Evolutionary conservation across 2,113 vertebrate species (phyloP).

Genomic region (Indicator maculatus): DNA sequence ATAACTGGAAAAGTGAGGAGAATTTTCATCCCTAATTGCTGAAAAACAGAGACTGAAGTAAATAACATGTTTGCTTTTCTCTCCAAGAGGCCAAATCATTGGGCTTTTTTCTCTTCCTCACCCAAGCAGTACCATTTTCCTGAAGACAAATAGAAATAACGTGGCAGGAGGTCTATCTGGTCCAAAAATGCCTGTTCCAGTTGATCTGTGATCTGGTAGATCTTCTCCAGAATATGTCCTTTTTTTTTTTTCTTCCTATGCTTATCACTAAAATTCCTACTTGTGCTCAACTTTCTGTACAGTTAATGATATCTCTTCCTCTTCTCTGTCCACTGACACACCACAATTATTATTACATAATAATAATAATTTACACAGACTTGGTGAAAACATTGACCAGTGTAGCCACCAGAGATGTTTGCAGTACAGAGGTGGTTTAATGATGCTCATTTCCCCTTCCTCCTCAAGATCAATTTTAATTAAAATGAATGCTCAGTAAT

Average conservation of each 20-base stretch:
- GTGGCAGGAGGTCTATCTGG: not conserved
- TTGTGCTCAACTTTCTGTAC: not conserved
- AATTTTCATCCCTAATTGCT: not conserved
- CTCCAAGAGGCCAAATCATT: not conserved
- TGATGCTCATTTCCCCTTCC: not conserved
- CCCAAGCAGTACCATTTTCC: not conserved
- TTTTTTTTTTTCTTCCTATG: not conserved
- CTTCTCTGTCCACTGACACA: not conserved
- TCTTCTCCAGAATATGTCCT: not conserved
- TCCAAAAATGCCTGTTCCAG: not conserved
- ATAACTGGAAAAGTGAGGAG: not conserved
- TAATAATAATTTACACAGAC: not conserved
- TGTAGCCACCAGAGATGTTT: not conserved
- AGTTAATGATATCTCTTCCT: not conserved
- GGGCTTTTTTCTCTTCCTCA: not conserved
- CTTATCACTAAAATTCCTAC: not conserved
- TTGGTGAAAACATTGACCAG: not conserved
- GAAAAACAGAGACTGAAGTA: not conserved
- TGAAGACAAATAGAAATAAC: not conserved
- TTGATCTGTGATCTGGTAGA: not conserved
- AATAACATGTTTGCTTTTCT: not conserved
- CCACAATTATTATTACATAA: not conserved
- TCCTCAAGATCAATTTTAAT: not conserved
- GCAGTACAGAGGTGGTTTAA: not conserved
- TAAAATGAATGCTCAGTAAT: not conserved